A percentile compares a stretch with the other conserved stretches of the same genome.
Evolutionary conservation across 1,140 invertebrate genomes (phyloP).

Genomic region (Drosophila bifasciata): DNA sequence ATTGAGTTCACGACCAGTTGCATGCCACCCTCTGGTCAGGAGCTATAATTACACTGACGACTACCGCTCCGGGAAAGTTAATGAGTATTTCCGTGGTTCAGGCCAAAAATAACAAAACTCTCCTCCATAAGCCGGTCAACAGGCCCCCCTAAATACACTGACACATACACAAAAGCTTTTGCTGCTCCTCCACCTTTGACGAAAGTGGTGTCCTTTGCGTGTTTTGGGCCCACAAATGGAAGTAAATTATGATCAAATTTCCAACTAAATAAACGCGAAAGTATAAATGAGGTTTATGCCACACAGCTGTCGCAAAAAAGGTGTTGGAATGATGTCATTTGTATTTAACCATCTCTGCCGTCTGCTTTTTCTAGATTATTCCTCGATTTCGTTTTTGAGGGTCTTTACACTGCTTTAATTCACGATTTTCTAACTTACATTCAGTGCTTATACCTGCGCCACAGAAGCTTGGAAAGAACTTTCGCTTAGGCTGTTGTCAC

Average conservation of each 20-base stretch:
- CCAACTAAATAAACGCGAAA: conserved; percentile 67
- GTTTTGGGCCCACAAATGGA: conserved; percentile 59
- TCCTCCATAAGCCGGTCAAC: conserved; percentile 57
- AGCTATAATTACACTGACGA: conserved; percentile 60
- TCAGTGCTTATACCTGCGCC: background rate
- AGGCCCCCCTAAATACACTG: conserved; percentile 1
- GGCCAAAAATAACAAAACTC: conserved; percentile 35
- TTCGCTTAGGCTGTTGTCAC: no score
- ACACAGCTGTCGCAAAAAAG: conserved; percentile 50
- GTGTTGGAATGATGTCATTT: conserved; percentile 69
- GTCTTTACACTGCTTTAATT: no score
- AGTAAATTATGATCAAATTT: conserved; percentile 61
- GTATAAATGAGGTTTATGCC: conserved; percentile 44
- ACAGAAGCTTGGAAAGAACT: background rate
- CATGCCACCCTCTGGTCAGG: conserved; percentile 61
- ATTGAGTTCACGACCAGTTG: conserved; percentile 59
- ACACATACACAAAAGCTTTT: conserved; percentile 18
- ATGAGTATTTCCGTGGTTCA: conserved; percentile 53
- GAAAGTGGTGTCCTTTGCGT: conserved; percentile 63
- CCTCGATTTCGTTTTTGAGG: conserved; percentile 5
- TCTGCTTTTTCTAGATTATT: conserved; percentile 33
- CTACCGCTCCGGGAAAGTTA: conserved; percentile 24
- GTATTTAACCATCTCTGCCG: conserved; percentile 54
- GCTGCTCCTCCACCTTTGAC: conserved; percentile 8
- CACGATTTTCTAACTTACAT: no score